phyloP scores from a whole-genome alignment of 2,113 vertebrate species.

The Nansenia antarctica region DNA sequence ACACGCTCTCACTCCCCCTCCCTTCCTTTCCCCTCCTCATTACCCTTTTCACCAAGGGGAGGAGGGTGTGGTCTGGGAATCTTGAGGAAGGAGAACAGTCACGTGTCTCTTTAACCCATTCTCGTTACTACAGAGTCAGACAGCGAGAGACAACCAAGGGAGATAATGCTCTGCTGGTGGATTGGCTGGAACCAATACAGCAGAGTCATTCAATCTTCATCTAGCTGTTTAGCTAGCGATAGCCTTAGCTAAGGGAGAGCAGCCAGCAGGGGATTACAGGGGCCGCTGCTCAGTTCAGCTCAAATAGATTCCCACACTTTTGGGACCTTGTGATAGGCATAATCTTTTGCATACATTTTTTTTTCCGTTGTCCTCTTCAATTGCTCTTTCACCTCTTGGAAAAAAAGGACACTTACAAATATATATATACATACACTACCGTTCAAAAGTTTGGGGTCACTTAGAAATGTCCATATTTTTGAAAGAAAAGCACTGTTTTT shows the following conservation, averaged over 20 bases:
- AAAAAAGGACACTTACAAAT: too few relatives aligned
- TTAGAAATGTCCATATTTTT: too few relatives aligned
- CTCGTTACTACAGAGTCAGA: neutral
- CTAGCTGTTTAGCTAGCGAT: conserved; percentile 41
- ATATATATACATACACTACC: too few relatives aligned
- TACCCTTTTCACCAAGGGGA: neutral
- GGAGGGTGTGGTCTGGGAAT: neutral
- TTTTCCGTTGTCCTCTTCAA: too few relatives aligned
- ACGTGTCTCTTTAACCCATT: conserved; percentile 3
- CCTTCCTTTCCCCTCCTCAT: neutral
- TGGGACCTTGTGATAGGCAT: conserved; percentile 12
- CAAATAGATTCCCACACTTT: conserved; percentile 38
- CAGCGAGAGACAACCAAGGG: neutral
- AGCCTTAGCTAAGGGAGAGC: conserved; percentile 22
- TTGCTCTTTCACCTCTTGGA: neutral
- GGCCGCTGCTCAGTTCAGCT: conserved; percentile 27
- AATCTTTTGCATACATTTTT: neutral
- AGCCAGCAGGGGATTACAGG: conserved; percentile 43
- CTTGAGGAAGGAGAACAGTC: conserved; percentile 2
- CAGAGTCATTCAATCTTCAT: neutral
- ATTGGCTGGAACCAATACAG: neutral
- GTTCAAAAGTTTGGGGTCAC: too few relatives aligned
- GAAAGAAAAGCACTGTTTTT: too few relatives aligned
- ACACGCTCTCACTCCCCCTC: neutral
- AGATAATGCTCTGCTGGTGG: neutral